These are phyloP conservation scores for Mycogona germanica DNA, from an alignment of 2,888 invertebrate species.

Conservation along the genomic window DNA sequence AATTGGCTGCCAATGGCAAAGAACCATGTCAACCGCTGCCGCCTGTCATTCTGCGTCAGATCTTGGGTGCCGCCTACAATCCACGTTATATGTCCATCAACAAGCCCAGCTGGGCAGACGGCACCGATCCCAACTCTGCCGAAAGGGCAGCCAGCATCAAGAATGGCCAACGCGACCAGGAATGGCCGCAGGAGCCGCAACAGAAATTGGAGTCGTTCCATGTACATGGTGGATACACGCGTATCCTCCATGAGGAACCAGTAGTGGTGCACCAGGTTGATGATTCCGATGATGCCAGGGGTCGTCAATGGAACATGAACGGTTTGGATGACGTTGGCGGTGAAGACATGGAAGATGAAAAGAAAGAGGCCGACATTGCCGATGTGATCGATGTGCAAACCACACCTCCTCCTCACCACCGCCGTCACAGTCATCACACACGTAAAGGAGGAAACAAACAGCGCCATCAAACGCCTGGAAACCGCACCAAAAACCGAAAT, in stretches of 20 bases:
- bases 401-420: no score
- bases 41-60: background rate
- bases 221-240: conserved; percentile 10
- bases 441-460: no score
- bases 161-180: conserved; percentile 1
- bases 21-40: conserved; percentile 8
- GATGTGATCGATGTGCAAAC: no score
- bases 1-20: background rate
- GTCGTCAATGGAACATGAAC: no score
- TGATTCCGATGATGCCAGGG: no score
- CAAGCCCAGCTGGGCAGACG: conserved; percentile 6
- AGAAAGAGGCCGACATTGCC: no score
- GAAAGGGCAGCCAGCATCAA: background rate
- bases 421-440: no score
- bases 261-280: no score
- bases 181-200: background rate
- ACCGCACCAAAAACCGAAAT: background rate
- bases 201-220: conserved; percentile 7
- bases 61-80: conserved; percentile 17
- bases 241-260: conserved; percentile 11
- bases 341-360: no score
- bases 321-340: no score
- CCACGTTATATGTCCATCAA: conserved; percentile 19
- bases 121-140: background rate
- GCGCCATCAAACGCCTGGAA: background rate